Base-by-base conservation (phyloP, 2,797 vertebrate genomes). In the Diglossa cyanea region DNA sequence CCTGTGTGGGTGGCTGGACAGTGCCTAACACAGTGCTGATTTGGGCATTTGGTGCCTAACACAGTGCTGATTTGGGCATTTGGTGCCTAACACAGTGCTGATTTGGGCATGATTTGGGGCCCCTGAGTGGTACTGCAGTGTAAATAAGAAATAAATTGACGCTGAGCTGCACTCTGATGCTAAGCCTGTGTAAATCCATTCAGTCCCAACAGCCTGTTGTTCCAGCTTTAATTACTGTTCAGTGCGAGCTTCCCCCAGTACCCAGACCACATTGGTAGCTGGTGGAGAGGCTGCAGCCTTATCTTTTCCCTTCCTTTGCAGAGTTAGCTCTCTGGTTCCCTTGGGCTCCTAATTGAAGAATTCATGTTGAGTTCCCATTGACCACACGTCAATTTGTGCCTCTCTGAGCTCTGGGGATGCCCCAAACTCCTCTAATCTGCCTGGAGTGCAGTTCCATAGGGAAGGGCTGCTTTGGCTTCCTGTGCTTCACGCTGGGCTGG, bases 361-460 rank as follows among this genome's bases (percentile, higher is more conserved):
- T 48, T 89, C 35, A 26, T 1, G 1, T 80, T 74, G 60, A 55
- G 47, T 65, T 93, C 44, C 44, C 23, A 28, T 25, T 78, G 75
- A 35, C 31, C 0, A 0, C 7, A 0, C 15, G 13, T 48, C 11
- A 5, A 0, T 39, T 33, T 63, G 9, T 8, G 21, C 25, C 47
- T 61, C 28, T 31, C 20, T 0, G 2, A 86, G 45, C 48, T 79
- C 67, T 65, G 37, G 39, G 74, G 33, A 9, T 12, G 10, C 37
- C 1, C 2, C 1, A 6, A 60, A 37, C 14, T 51, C 31, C 26
- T 75, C 44, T 78, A 19, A 18, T 66, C 44, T 0, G 1, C 28
- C 44, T 51, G 63, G 47, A 79, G 53, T 6, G 3, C 0, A 8
- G 30, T 40, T 81, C 53, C 40, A 1, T 53, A 45, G 73, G 77